Percentiles rank a stretch among this genome's conserved stretches.
Evolutionary conservation across 2,888 invertebrate species (phyloP).

Genomic region (Unio delphinus): DNA sequence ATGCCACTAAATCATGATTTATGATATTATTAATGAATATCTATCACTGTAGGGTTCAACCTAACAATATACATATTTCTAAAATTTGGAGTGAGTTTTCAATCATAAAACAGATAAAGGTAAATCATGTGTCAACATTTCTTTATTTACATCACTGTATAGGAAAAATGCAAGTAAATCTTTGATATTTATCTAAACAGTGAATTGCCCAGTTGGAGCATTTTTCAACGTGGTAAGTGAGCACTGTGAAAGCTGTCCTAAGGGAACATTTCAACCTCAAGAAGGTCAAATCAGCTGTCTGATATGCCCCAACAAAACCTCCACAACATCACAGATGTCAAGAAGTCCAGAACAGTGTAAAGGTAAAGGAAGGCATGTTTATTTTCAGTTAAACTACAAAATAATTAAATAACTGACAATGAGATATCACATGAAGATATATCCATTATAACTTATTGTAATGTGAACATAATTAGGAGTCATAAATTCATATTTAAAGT

Average conservation of each 20-base stretch:
- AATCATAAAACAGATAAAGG: too few species aligned
- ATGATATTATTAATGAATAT: too few species aligned
- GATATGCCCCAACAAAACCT: slow-evolving; percentile 76
- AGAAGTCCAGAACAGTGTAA: slow-evolving; percentile 71
- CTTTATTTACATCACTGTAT: too few species aligned
- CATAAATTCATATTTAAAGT: too few species aligned
- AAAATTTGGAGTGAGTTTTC: too few species aligned
- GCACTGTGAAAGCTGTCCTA: slow-evolving; percentile 77
- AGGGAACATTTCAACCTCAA: slow-evolving; percentile 77
- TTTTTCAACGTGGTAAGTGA: slow-evolving; percentile 75
- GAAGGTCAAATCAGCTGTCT: slow-evolving; percentile 76
- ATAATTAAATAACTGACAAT: neutral
- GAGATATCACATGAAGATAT: neutral
- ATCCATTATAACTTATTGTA: too few species aligned
- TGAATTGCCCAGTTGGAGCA: slow-evolving; percentile 79
- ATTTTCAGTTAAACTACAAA: neutral
- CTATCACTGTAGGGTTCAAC: too few species aligned
- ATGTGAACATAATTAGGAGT: too few species aligned
- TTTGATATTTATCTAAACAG: slow-evolving; percentile 67
- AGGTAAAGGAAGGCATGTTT: slow-evolving; percentile 52
- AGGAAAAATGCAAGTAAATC: too few species aligned
- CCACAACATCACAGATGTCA: slow-evolving; percentile 74
- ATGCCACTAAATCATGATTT: too few species aligned
- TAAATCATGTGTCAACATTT: too few species aligned
- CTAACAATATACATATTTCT: neutral